Evolutionary conservation across 1,140 invertebrate genomes (phyloP).

Genomic region (Drosophila dunni): DNA sequence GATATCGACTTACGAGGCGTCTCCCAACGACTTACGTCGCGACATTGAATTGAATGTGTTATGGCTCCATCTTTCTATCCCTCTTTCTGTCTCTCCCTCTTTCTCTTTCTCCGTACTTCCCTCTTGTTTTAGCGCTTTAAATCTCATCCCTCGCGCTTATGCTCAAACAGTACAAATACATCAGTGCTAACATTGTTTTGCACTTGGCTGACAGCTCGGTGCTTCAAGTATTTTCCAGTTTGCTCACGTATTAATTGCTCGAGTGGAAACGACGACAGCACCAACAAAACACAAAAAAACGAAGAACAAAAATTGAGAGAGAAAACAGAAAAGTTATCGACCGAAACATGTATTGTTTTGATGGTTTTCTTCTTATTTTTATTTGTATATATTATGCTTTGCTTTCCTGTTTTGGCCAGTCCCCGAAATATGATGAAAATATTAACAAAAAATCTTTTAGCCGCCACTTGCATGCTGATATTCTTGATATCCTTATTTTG

Average conservation of each 20-base stretch:
- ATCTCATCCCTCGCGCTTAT: constrained; percentile 28
- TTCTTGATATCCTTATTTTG: constrained; percentile 55
- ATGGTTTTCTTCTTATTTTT: constrained; percentile 54
- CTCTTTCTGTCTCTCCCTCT: constrained; percentile 1
- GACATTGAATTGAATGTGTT: constrained; percentile 52
- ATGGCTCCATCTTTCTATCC: constrained; percentile 34
- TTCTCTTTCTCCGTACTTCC: background rate
- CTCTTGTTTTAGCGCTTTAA: constrained; percentile 7
- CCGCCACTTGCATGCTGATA: constrained; percentile 41
- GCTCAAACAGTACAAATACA: constrained; percentile 63
- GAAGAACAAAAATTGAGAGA: constrained; percentile 18
- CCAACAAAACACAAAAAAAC: constrained; percentile 28
- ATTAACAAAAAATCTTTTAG: constrained; percentile 39
- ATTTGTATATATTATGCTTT: background rate
- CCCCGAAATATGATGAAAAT: constrained; percentile 34
- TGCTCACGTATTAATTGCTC: constrained; percentile 81
- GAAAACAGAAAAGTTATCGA: constrained; percentile 57
- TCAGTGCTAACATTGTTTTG: constrained; percentile 75
- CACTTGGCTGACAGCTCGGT: constrained; percentile 62
- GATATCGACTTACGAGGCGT: constrained; percentile 48
- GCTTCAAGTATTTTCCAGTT: constrained; percentile 73
- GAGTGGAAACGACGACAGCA: constrained; percentile 73
- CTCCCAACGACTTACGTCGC: constrained; percentile 17
- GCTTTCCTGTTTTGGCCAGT: constrained; percentile 15
- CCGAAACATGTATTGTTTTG: constrained; percentile 70